Evolutionary conservation across 2,797 vertebrate genomes (phyloP), one percentile per base, ranked within the genome.

Genomic region (Argya squamiceps): DNA sequence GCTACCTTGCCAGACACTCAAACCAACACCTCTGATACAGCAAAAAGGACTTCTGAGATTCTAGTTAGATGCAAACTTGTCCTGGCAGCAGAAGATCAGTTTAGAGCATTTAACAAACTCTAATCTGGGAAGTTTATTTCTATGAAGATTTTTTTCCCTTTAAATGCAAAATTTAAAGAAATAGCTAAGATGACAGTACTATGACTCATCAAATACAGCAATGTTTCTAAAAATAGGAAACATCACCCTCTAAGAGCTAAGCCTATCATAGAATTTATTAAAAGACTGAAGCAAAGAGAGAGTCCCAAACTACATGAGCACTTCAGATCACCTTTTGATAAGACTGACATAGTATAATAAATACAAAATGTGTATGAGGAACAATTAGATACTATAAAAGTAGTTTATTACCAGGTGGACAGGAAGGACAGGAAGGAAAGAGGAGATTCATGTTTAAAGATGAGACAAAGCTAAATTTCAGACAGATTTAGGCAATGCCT

Each of bases 341-440:
- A 92, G 36, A 15, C 12, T 71, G 46, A 29, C 10, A 15, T 11
- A 37, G 11, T 53, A 46, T 19, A 84, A 67, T 36, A 78, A 68
- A 74, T 32, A 37, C 4, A 53, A 71, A 75, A 64, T 4, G 3
- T 3, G 0, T 53, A 68, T 0, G 0, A 81, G 14, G 17, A 89
- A 74, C 4, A 79, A 29, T 65, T 23, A 56, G 32, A n/a, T 56
- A 49, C 6, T 21, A 29, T 5, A 34, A 63, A 70, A 63, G 23
- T 9, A 78, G 23, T 20, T 19, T 52, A 77, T 53, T 44, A 49
- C 12, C 16, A 44, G 15, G 22, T 70, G 32, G 93, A 70, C 17
- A 83, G 75, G 32, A 44, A 58, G 62, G 11, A 47, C 11, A n/a
- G 10, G 7, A 62, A 16, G 14, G 14, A 77, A 14, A 32, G 14